Evolutionary conservation across 1,140 invertebrate species (phyloP).

Genomic region (Agrilus planipennis): DNA sequence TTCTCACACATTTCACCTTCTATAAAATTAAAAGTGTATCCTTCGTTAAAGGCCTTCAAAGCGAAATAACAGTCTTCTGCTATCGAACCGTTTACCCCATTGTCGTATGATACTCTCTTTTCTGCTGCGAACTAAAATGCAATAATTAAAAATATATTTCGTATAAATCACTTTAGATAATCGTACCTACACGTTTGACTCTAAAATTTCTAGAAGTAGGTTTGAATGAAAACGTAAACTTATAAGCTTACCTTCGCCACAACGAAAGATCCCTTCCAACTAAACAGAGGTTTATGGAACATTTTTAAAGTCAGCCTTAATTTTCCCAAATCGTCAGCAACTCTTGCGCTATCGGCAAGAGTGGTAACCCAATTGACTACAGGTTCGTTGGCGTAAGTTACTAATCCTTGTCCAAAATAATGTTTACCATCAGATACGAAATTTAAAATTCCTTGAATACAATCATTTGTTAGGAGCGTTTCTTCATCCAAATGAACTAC

Average conservation of each 20-base stretch:
- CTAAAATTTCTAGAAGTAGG: too few relatives aligned
- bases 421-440: slow-evolving; percentile 92
- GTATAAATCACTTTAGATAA: too few relatives aligned
- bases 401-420: slow-evolving; percentile 94
- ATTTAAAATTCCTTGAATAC: slow-evolving; percentile 83
- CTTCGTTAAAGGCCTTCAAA: slow-evolving; percentile 78
- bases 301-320: slow-evolving; percentile 82
- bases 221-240: too few relatives aligned
- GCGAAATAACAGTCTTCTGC: slow-evolving; percentile 96
- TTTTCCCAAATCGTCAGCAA: slow-evolving; percentile 96
- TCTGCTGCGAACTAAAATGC: slow-evolving; percentile 71
- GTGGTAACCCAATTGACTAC: slow-evolving; percentile 97
- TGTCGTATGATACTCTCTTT: slow-evolving; percentile 84
- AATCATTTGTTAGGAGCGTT: slow-evolving; percentile 87
- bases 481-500: slow-evolving; percentile 98
- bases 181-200: too few relatives aligned
- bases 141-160: too few relatives aligned
- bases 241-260: slow-evolving; percentile 66
- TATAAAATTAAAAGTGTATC: slow-evolving; percentile 83
- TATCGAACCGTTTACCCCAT: slow-evolving; percentile 90
- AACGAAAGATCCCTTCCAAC: slow-evolving; percentile 96
- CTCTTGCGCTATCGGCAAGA: slow-evolving; percentile 88
- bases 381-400: slow-evolving; percentile 95
- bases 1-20: slow-evolving; percentile 98
- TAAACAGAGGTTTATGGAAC: slow-evolving; percentile 92